Conservation (phyloP, 1,140 invertebrate genomes). For the Magallana ariakensis region DNA sequence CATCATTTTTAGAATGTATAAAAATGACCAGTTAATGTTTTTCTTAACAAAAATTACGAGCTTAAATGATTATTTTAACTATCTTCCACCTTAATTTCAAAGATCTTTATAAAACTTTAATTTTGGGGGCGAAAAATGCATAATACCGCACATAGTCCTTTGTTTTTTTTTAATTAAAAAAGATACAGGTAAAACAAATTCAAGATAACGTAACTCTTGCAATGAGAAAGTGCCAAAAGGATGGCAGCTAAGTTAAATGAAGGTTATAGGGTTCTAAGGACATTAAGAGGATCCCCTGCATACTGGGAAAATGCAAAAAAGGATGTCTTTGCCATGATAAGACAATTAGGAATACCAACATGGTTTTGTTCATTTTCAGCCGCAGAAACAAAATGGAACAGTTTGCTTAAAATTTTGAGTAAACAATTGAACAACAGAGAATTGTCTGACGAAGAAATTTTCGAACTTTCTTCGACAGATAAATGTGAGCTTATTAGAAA, state of each 20-base stretch:
- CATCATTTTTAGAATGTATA: too few species aligned
- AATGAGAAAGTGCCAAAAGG: too few species aligned
- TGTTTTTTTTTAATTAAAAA: too few species aligned
- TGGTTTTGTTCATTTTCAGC: constrained; percentile 62
- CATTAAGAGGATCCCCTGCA: constrained; percentile 61
- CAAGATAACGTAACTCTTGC: too few species aligned
- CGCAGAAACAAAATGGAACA: constrained; percentile 62
- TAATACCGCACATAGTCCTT: too few species aligned
- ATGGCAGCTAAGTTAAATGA: constrained; percentile 37
- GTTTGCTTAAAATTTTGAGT: constrained; percentile 58
- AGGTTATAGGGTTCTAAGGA: constrained; percentile 59
- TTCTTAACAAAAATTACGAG: too few species aligned
- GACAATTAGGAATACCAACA: constrained; percentile 59
- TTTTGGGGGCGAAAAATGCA: too few species aligned
- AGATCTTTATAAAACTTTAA: too few species aligned
- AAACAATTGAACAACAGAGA: constrained; percentile 54
- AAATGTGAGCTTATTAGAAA: constrained; percentile 58
- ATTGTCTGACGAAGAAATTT: constrained; percentile 55
- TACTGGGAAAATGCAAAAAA: constrained; percentile 62
- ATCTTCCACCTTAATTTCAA: too few species aligned
- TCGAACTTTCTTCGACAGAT: constrained; percentile 46
- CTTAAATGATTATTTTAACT: too few species aligned
- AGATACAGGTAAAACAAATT: too few species aligned
- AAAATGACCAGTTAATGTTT: too few species aligned
- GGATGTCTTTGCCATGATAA: constrained; percentile 65